Evolutionary conservation across 1,140 invertebrate genomes (phyloP), one percentile per base, ranked within the genome.

Genomic region (Neocloeon triangulifer): DNA sequence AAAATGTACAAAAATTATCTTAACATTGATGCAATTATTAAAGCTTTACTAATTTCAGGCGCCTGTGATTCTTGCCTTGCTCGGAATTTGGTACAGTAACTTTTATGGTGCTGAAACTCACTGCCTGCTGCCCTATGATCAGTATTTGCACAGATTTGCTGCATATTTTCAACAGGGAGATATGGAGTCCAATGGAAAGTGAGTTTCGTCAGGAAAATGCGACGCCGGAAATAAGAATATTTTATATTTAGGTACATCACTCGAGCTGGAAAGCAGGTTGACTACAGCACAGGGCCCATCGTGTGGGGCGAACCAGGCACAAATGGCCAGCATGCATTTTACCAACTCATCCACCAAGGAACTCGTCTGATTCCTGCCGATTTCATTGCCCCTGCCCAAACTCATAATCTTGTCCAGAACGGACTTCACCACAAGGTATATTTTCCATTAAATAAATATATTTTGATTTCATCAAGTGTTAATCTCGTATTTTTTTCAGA

Each of bases 151-250:
- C 50, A 71, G 92, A 46, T 97, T 99, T 60, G 84, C 95, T 22
- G 92, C 95, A 8, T 98, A 99, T 55, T 97, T 99, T 57, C 95
- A 99, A 60, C 95, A 99, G 63, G 94, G 92, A 8, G 95, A 99
- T 51, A 99, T 99, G 95, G 95, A 99, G 57, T 95, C 86, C 37
- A 99, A 99, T 61, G 95, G 95, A 43, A 99, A 99, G 62, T 92
- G 75, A 47, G 74, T 79, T 8, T 38, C 37, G n/a, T n/a, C n/a
- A n/a, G n/a, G n/a, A n/a, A n/a, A n/a, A n/a, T n/a, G n/a, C n/a
- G n/a, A n/a, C n/a, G n/a, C n/a, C n/a, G n/a, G n/a, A n/a, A n/a
- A n/a, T n/a, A n/a, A n/a, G n/a, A 9, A 19, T 36, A 28, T 30
- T 17, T 20, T 25, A 21, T 39, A 19, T 35, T 18, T 33, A 56